These are phyloP conservation scores for Spodoptera exigua DNA, from an alignment of 2,888 invertebrate species.

Conservation along the genomic window DNA sequence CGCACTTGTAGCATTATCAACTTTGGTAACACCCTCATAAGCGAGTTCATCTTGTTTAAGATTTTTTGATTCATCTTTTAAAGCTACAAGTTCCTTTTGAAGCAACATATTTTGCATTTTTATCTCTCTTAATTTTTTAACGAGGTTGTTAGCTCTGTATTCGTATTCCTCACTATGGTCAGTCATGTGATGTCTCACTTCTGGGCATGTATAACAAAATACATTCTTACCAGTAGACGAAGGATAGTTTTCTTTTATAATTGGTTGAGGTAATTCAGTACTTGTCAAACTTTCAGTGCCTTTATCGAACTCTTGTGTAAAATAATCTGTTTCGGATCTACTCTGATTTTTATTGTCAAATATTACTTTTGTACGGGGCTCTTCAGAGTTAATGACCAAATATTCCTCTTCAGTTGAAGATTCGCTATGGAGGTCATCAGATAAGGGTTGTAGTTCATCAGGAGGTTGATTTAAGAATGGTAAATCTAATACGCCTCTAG, in stretches of 20 bases:
- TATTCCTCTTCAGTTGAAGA: constrained; percentile 75
- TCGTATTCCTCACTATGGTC: constrained; percentile 64
- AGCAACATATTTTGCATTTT: constrained; percentile 78
- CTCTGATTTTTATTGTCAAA: constrained; percentile 61
- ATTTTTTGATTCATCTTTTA: constrained; percentile 68
- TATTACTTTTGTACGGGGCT: constrained; percentile 64
- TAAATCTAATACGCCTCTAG: constrained; percentile 74
- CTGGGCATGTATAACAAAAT: constrained; percentile 62
- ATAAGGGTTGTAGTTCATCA: constrained; percentile 62
- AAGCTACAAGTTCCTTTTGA: constrained; percentile 69
- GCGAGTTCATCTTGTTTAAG: constrained; percentile 51
- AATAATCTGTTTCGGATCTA: constrained; percentile 63
- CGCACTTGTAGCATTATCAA: constrained; percentile 68
- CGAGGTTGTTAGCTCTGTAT: constrained; percentile 74
- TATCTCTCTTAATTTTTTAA: constrained; percentile 79
- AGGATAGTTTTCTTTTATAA: constrained; percentile 27
- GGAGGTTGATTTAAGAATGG: constrained; percentile 76
- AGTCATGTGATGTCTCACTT: constrained; percentile 27
- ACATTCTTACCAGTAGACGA: constrained; percentile 50
- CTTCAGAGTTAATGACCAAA: constrained; percentile 67
- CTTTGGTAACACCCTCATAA: constrained; percentile 58
- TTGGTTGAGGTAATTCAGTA: constrained; percentile 27
- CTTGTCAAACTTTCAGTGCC: constrained; percentile 53
- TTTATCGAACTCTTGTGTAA: constrained; percentile 58
- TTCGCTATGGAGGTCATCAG: constrained; percentile 68